phyloP scores from a whole-genome alignment of 1,140 invertebrate species.

The Leptopilina clavipes region DNA sequence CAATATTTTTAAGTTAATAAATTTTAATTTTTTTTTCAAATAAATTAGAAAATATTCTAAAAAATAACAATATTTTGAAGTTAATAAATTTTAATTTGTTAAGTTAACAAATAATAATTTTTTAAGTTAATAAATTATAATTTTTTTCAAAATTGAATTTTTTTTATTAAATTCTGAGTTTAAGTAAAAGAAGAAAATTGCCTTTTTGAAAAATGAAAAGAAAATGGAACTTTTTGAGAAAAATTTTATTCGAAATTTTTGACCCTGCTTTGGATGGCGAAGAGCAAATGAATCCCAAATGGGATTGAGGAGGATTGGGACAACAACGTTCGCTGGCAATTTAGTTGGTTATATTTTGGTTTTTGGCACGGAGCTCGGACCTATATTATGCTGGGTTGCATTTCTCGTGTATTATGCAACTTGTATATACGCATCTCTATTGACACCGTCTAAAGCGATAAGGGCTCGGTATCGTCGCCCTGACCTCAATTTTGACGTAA shows the following conservation, averaged over 20 bases:
- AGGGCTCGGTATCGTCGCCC: not conserved
- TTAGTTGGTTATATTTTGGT: constrained; percentile 70
- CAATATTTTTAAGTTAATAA: not conserved
- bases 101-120: no score
- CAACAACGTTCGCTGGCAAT: constrained; percentile 51
- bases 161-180: no score
- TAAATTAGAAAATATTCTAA: no score
- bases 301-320: constrained; percentile 55
- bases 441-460: constrained; percentile 29
- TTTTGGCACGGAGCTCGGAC: constrained; percentile 71
- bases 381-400: constrained; percentile 61
- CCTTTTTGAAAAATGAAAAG: no score
- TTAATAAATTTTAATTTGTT: not conserved
- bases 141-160: no score
- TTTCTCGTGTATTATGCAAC: constrained; percentile 52
- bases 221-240: no score
- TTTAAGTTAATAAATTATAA: not conserved
- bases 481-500: constrained; percentile 1
- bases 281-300: constrained; percentile 51
- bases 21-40: not conserved
- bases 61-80: no score
- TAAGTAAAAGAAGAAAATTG: no score
- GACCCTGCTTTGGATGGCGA: constrained; percentile 50
- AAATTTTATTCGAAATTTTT: constrained; percentile 57
- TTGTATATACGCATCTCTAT: constrained; percentile 36